A percentile compares a stretch with the other conserved stretches of the same genome.
These are phyloP conservation scores for Sesamia nonagrioides DNA, from an alignment of 1,140 invertebrate species.

Conservation along the genomic window DNA sequence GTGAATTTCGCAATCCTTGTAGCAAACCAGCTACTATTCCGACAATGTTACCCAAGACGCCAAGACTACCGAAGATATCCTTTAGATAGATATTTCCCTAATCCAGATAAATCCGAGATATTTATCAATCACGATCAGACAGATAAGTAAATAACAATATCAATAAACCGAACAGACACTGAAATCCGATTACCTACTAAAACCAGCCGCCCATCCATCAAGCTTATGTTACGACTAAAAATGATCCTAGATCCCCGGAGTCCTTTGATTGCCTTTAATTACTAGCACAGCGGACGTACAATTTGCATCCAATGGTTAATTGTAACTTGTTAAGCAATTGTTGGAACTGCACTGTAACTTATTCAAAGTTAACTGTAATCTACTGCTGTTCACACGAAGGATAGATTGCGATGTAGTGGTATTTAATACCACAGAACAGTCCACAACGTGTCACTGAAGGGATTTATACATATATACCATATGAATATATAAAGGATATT, in stretches of 20 bases:
- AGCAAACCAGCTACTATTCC: background rate
- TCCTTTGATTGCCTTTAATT: constrained; percentile 36
- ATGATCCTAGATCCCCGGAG: background rate
- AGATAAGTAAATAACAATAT: constrained; percentile 23
- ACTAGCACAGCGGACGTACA: background rate
- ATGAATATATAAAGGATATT: too few relatives aligned
- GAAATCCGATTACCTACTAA: background rate
- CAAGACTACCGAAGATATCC: background rate
- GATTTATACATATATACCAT: too few relatives aligned
- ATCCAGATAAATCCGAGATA: background rate
- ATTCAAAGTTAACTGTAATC: constrained; percentile 34
- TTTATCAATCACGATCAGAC: background rate
- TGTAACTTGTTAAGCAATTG: constrained; percentile 41
- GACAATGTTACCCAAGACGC: background rate
- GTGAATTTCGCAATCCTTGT: background rate
- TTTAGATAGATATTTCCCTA: background rate
- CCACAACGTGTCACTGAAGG: too few relatives aligned
- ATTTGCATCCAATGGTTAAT: constrained; percentile 45
- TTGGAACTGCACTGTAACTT: constrained; percentile 18
- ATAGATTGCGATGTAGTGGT: background rate
- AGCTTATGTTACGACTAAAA: background rate
- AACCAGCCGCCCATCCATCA: background rate
- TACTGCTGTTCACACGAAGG: background rate
- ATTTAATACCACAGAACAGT: too few relatives aligned
- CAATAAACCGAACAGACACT: background rate